Percentiles rank a stretch among this genome's conserved stretches.
Evolutionary conservation across 2,888 invertebrate genomes (phyloP).

Genomic region (Drosophila yooni): DNA sequence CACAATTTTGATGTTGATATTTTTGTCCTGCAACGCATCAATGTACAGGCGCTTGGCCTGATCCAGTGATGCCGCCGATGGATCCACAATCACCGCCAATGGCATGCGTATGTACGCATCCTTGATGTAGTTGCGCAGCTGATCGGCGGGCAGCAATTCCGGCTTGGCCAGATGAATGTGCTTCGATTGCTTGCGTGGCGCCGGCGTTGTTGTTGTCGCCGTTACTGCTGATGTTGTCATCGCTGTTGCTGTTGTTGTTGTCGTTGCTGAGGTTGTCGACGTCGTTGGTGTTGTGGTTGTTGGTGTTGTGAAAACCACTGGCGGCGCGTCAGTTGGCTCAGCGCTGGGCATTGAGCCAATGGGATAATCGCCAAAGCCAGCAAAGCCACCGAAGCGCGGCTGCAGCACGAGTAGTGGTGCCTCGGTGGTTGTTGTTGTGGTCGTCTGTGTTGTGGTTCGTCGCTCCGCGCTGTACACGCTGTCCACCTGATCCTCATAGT

Average conservation of each 20-base stretch:
- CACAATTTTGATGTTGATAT: constrained; percentile 84
- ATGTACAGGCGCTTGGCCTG: constrained; percentile 84
- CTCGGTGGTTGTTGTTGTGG: constrained; percentile 39
- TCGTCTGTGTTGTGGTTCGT: constrained; percentile 18
- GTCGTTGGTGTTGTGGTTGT: constrained; percentile 43
- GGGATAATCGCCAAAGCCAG: constrained; percentile 37
- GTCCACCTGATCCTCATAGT: constrained; percentile 72
- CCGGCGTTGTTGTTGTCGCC: constrained; percentile 47
- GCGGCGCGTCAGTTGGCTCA: constrained; percentile 23
- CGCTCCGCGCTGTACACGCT: constrained; percentile 25
- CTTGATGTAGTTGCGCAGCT: constrained; percentile 84
- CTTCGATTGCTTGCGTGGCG: constrained; percentile 78
- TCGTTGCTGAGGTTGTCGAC: constrained; percentile 47
- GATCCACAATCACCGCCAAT: constrained; percentile 84
- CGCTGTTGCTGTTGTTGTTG: constrained; percentile 50
- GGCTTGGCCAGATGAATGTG: constrained; percentile 79
- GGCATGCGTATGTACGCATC: constrained; percentile 85
- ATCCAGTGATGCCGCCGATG: constrained; percentile 81
- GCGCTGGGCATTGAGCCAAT: constrained; percentile 2
- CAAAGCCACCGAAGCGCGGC: constrained; percentile 50
- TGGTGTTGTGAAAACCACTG: constrained; percentile 4
- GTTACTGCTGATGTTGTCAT: constrained; percentile 51
- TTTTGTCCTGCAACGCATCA: constrained; percentile 82
- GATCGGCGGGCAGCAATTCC: constrained; percentile 83
- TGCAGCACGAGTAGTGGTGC: constrained; percentile 39